Conservation (phyloP, 2,797 vertebrate species). For the Sphenodon punctatus region DNA sequence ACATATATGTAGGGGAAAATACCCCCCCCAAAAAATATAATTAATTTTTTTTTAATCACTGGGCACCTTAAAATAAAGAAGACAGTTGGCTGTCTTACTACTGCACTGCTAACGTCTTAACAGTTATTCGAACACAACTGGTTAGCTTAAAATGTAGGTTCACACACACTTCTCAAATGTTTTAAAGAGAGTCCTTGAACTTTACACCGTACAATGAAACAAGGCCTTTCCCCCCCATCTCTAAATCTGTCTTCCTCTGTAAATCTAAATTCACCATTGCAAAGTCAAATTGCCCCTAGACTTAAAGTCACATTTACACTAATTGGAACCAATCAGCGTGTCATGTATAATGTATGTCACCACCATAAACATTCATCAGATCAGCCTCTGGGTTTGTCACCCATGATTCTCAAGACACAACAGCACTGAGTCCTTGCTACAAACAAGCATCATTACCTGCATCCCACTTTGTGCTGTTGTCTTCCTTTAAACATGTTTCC, state of each 20-base stretch:
- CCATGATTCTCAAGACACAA: background rate
- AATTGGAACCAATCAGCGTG: background rate
- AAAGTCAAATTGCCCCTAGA: background rate
- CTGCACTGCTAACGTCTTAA: no score
- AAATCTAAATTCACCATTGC: background rate
- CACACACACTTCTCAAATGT: background rate
- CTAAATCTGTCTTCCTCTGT: background rate
- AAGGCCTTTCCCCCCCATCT: background rate
- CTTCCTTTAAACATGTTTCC: background rate
- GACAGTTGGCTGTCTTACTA: accelerated
- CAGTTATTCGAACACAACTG: background rate
- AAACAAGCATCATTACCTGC: conserved; percentile 13
- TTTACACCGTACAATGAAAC: background rate
- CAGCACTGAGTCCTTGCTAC: background rate
- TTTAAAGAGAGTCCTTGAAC: background rate
- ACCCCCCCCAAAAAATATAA: no score
- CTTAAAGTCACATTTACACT: accelerated
- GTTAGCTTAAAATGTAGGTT: background rate
- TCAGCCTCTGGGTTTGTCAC: background rate
- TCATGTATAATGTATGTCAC: background rate
- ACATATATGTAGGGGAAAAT: accelerated
- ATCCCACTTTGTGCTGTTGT: background rate
- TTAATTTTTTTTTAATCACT: no score
- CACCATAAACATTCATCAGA: accelerated
- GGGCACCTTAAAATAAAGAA: accelerated